phyloP scores from a whole-genome alignment of 2,797 vertebrate genomes.

The Tapera naevia region DNA sequence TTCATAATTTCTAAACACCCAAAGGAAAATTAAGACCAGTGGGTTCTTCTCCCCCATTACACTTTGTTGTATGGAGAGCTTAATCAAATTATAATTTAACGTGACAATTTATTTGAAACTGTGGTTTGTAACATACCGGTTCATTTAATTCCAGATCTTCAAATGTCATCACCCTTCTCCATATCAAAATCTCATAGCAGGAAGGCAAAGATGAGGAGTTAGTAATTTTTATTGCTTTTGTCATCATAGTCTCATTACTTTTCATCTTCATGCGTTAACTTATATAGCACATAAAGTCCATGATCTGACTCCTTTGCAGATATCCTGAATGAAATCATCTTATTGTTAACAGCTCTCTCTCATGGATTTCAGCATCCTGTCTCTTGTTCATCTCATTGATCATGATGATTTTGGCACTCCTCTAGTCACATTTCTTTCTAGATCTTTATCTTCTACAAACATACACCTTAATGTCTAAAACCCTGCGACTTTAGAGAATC shows the following conservation, averaged over 20 bases:
- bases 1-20: not conserved
- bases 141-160: not conserved
- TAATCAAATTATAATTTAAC: not conserved
- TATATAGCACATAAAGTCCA: not conserved
- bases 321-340: not conserved
- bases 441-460: not conserved
- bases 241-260: not conserved
- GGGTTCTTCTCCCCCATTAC: not conserved
- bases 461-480: not conserved
- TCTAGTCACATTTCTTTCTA: not conserved
- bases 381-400: not conserved
- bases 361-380: not conserved
- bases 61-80: not conserved
- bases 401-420: not conserved
- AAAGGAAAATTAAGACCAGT: not conserved
- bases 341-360: not conserved
- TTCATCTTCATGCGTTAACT: not conserved
- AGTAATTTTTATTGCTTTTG: not conserved
- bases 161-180: not conserved
- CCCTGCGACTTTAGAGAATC: not conserved
- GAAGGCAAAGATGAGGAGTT: not conserved
- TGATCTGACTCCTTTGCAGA: not conserved
- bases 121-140: not conserved
- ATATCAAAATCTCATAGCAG: not conserved
- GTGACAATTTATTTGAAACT: not conserved